Evolutionary conservation across 2,888 invertebrate species (phyloP), one percentile per base, ranked within the genome.

Genomic region (Lithophane ornitopus): DNA sequence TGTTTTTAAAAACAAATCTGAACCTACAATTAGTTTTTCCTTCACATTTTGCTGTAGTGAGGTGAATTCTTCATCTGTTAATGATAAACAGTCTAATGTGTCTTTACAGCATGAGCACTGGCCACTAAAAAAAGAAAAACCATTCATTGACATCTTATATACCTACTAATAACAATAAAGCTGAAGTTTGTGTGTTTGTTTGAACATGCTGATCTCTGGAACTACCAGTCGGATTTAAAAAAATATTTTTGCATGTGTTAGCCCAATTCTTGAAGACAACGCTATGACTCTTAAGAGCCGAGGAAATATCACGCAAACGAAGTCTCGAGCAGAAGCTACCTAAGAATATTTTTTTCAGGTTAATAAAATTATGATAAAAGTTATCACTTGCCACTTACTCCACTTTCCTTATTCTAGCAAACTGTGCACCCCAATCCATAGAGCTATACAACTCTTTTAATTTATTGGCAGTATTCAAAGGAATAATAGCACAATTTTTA

Each of bases 1-100:
- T 0, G 98, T 97, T 92, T 98, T 98, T 46, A 97, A 92, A 90
- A 98, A 99, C 58, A 98, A 94, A 95, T 99, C 98, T 12, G 97
- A 97, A 3, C 98, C 97, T 78, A 98, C 94, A 39, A 99, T 97
- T 0, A 98, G 97, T 81, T 97, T 97, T 14, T 98, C 95, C 65
- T 98, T 95, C 79, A 98, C 97, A 74, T 96, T 95, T n/a, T 95
- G 86, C 76, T 97, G 97, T 52, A 99, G 92, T 46, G 91, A 86
- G 0, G 94, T 81, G 91, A 98, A 98, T 89, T 98, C 98, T 39
- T 97, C 94, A 28, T 96, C 88, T 1, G 96, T 95, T 56, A 98
- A 89, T 54, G 94, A 91, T 62, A 97, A 93, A 71, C 94, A 91
- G 19, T 96, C 89, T 81, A 98, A 93, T 46, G 90, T 89, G 39